These are phyloP conservation scores for Buathra laborator DNA, from an alignment of 2,888 invertebrate genomes.

Conservation along the genomic window DNA sequence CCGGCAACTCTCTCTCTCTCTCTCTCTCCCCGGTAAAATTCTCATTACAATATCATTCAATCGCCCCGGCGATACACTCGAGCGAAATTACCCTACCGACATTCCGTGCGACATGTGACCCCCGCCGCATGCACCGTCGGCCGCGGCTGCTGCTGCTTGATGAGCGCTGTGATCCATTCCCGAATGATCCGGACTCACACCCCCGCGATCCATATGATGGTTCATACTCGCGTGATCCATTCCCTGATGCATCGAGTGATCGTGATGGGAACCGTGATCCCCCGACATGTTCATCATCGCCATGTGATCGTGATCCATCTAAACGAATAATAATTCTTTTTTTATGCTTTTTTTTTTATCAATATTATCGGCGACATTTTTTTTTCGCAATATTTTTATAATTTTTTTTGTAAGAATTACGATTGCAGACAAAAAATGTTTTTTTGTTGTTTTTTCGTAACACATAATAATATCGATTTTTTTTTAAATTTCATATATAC, in stretches of 20 bases:
- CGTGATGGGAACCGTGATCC: slow-evolving; percentile 69
- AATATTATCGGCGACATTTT: background rate
- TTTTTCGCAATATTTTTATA: too few species aligned
- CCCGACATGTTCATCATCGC: slow-evolving; percentile 72
- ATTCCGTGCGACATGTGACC: slow-evolving; percentile 79
- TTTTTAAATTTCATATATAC: too few species aligned
- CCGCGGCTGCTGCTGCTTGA: slow-evolving; percentile 44
- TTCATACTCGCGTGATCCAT: slow-evolving; percentile 71
- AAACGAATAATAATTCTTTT: slow-evolving; percentile 52
- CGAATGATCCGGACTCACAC: slow-evolving; percentile 60
- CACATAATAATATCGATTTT: too few species aligned
- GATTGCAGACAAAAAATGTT: too few species aligned
- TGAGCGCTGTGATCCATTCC: slow-evolving; percentile 68
- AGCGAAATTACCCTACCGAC: slow-evolving; percentile 74
- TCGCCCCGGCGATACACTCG: slow-evolving; percentile 5
- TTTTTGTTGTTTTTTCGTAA: too few species aligned
- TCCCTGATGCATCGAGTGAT: slow-evolving; percentile 69
- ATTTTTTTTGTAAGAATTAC: too few species aligned
- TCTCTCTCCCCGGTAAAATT: background rate
- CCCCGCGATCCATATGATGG: slow-evolving; percentile 71
- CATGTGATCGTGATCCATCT: slow-evolving; percentile 77
- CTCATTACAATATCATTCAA: slow-evolving; percentile 30
- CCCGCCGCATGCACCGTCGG: slow-evolving; percentile 55
- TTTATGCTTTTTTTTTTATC: background rate
- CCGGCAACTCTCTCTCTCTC: background rate